A percentile compares a stretch with the other conserved stretches of the same genome.
Evolutionary conservation across 2,113 vertebrate species (phyloP).

Genomic region (Riparia riparia): DNA sequence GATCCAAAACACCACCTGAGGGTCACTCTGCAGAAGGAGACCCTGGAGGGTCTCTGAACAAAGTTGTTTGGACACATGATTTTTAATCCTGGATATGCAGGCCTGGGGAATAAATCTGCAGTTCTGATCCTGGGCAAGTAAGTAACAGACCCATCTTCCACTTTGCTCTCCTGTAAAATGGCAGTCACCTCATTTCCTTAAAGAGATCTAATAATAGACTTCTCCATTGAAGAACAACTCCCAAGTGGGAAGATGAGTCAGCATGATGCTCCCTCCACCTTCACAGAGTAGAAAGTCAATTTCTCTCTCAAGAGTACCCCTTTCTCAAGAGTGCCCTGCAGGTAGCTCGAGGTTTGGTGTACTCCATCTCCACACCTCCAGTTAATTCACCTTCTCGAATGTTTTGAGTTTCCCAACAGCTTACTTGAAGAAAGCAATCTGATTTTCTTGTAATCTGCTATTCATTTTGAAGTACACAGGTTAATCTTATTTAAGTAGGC

Average conservation of each 20-base stretch:
- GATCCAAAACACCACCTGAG: not conserved
- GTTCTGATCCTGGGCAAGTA: not conserved
- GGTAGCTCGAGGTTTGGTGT: not conserved
- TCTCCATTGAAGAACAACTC: not conserved
- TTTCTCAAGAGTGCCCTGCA: not conserved
- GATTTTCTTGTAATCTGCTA: not conserved
- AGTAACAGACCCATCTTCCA: not conserved
- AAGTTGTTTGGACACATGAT: not conserved
- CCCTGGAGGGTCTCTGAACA: not conserved
- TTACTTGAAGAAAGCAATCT: not conserved
- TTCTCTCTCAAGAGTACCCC: not conserved
- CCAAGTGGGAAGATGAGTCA: not conserved
- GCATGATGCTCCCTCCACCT: not conserved
- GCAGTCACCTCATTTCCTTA: not conserved
- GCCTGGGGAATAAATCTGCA: not conserved
- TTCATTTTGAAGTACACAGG: not conserved
- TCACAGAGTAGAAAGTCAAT: not conserved
- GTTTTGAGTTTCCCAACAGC: not conserved
- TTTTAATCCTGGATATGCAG: not conserved
- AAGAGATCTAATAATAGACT: not conserved
- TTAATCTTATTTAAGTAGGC: not conserved
- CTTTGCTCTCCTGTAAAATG: not conserved
- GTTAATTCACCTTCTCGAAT: not conserved
- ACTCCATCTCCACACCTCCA: not conserved
- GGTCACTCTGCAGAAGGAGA: not conserved